These are phyloP conservation scores for Muntiacus muntjak DNA, from an alignment of 2,113 vertebrate species.

Conservation along the genomic window DNA sequence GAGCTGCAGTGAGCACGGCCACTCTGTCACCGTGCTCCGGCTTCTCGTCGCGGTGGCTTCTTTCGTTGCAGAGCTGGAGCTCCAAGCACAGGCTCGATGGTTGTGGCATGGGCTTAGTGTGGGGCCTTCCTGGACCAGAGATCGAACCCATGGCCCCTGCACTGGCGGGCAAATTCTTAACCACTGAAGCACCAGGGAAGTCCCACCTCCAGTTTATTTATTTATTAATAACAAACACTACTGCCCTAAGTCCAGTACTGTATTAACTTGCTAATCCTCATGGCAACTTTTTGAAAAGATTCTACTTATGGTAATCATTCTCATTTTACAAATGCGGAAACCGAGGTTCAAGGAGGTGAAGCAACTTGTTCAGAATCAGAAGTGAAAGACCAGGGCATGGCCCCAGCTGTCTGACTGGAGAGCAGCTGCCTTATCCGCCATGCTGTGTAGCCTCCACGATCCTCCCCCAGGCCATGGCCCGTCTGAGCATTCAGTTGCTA, in stretches of 20 bases:
- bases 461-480: background rate
- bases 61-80: background rate
- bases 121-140: background rate
- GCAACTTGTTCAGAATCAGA: background rate
- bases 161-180: background rate
- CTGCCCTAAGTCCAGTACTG: background rate
- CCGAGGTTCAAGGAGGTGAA: background rate
- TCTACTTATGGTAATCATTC: background rate
- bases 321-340: background rate
- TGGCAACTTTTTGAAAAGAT: background rate
- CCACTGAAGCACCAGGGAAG: background rate
- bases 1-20: accelerated
- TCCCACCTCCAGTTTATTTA: background rate
- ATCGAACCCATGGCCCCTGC: background rate
- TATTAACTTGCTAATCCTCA: background rate
- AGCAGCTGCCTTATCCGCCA: accelerated
- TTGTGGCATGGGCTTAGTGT: background rate
- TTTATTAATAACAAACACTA: background rate
- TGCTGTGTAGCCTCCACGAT: accelerated
- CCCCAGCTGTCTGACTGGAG: background rate
- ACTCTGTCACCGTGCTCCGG: accelerated
- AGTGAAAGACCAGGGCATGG: background rate
- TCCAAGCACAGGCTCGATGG: background rate
- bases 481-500: background rate
- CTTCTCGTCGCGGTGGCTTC: accelerated